Conservation (phyloP, 2,113 vertebrate genomes). For the Aptenodytes forsteri region DNA sequence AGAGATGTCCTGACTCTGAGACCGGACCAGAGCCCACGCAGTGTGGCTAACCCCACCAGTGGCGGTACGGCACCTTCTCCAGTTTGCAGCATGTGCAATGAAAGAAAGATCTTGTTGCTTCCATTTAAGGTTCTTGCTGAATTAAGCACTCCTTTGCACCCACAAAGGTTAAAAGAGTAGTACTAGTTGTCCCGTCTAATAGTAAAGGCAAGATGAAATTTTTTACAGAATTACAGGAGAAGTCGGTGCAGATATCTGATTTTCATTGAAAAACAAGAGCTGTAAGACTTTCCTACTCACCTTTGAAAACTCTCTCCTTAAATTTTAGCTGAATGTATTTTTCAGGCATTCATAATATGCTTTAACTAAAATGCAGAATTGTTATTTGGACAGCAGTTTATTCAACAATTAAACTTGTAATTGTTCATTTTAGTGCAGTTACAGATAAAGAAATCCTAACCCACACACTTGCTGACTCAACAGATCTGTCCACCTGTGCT, state of each 20-base stretch:
- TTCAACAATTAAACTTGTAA: neutral
- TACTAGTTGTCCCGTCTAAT: neutral
- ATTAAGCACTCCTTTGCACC: neutral
- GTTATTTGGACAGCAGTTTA: neutral
- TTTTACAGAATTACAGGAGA: neutral
- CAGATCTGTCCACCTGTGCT: neutral
- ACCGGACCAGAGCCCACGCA: neutral
- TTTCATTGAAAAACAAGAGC: neutral
- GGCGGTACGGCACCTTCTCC: neutral
- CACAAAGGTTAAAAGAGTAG: neutral
- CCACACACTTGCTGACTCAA: neutral
- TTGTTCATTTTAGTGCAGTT: neutral
- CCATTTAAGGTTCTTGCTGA: neutral
- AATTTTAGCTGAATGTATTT: neutral
- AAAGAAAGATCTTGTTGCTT: neutral
- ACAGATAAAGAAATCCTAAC: neutral
- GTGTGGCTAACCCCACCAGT: neutral
- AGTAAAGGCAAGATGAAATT: neutral
- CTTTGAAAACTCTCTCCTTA: neutral
- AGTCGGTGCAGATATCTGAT: neutral
- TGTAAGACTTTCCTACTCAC: neutral
- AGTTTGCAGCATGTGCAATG: neutral
- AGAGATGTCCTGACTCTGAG: neutral
- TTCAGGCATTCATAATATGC: neutral
- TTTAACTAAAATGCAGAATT: neutral